Conservation (phyloP, 2,113 vertebrate species). For the Eclectus roratus region DNA sequence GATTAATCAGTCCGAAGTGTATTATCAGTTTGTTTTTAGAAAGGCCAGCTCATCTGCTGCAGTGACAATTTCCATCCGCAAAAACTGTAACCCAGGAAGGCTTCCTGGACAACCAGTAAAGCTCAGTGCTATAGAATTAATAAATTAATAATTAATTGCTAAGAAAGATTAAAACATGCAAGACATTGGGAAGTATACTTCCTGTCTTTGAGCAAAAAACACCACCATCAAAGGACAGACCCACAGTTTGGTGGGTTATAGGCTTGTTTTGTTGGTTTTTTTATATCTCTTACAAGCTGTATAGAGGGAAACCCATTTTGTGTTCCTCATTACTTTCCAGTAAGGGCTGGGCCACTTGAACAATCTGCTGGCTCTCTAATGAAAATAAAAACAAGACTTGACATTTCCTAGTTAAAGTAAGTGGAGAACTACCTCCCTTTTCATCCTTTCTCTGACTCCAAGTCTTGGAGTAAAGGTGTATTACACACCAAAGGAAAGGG, state of each 20-base stretch:
- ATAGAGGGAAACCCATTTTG: not conserved
- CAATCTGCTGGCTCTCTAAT: not conserved
- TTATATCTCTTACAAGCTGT: not conserved
- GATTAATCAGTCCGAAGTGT: not conserved
- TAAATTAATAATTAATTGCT: not conserved
- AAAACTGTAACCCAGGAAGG: not conserved
- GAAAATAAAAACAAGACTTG: not conserved
- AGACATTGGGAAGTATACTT: not conserved
- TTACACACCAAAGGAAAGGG: not conserved
- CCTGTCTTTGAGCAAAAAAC: not conserved
- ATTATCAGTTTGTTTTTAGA: not conserved
- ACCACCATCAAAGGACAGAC: not conserved
- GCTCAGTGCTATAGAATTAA: not conserved
- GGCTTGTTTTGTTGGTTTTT: not conserved
- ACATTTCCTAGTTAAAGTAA: not conserved
- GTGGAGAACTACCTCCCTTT: conserved; percentile 5
- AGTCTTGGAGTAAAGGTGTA: not conserved
- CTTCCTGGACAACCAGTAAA: not conserved
- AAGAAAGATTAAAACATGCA: not conserved
- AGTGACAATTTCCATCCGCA: not conserved
- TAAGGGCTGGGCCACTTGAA: not conserved
- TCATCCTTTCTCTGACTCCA: not conserved
- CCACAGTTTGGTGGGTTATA: not conserved
- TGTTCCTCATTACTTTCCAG: not conserved
- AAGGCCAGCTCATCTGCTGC: not conserved